These are phyloP conservation scores for Pygocentrus nattereri DNA, from an alignment of 2,797 vertebrate species.

Conservation along the genomic window DNA sequence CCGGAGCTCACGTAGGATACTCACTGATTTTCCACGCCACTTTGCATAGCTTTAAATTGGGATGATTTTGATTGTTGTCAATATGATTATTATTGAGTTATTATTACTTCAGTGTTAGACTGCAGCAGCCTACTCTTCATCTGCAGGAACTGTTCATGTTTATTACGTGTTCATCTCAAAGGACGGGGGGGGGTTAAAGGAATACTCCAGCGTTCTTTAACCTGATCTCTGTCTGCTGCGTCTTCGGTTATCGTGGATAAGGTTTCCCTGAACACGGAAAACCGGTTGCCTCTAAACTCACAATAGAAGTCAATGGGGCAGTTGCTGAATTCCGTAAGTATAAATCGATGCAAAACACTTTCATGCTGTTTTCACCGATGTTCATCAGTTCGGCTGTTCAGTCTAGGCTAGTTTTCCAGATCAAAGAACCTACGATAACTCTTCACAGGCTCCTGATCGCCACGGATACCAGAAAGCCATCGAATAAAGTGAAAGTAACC, in stretches of 20 bases:
- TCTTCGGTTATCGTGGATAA: not conserved
- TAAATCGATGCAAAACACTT: not conserved
- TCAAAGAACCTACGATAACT: no score
- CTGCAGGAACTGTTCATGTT: conserved; percentile 4
- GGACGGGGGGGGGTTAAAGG: not conserved
- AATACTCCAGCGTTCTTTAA: not conserved
- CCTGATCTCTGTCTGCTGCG: not conserved
- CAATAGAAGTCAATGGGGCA: not conserved
- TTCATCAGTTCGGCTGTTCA: no score
- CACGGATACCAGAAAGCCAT: no score
- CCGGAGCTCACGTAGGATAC: conserved; percentile 32
- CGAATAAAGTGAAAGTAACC: no score
- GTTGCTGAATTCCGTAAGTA: not conserved
- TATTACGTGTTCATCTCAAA: not conserved
- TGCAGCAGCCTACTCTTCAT: conserved; percentile 10
- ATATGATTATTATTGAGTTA: conserved; percentile 12
- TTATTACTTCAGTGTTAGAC: conserved; percentile 31
- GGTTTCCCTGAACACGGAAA: not conserved
- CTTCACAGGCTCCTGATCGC: no score
- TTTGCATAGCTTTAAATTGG: conserved; percentile 44
- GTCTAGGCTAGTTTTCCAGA: no score
- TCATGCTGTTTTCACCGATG: no score
- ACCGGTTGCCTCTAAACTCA: not conserved
- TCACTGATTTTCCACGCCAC: conserved; percentile 40
- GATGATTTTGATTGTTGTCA: conserved; percentile 13